Conservation (phyloP, 2,888 invertebrate species). For the Euzophera pinguis region DNA sequence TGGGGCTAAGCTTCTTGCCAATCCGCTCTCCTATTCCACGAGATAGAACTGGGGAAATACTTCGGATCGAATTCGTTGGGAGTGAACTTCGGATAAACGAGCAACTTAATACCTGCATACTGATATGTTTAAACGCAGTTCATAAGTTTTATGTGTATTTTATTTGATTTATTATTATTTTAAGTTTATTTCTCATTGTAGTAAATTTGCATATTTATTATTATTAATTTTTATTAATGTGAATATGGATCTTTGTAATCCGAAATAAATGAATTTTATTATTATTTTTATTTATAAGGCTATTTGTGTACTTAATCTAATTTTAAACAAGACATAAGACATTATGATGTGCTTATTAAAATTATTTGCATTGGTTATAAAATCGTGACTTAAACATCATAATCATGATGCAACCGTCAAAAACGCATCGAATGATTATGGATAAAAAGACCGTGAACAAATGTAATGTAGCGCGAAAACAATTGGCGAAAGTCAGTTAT, state of each 20-base stretch:
- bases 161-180: too few species aligned
- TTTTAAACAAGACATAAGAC: conserved; percentile 2
- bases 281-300: too few species aligned
- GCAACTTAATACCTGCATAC: conserved; percentile 52
- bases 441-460: conserved; percentile 56
- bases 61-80: conserved; percentile 56
- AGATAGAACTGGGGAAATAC: conserved; percentile 42
- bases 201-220: too few species aligned
- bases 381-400: conserved; percentile 23
- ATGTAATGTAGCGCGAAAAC: conserved; percentile 75
- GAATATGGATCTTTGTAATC: too few species aligned
- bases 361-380: not conserved
- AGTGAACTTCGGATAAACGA: conserved; percentile 51
- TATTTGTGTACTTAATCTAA: too few species aligned
- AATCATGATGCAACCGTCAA: conserved; percentile 47
- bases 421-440: conserved; percentile 50
- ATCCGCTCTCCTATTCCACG: conserved; percentile 67
- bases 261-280: too few species aligned
- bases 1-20: conserved; percentile 64
- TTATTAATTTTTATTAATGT: too few species aligned
- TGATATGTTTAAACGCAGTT: conserved; percentile 61
- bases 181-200: too few species aligned
- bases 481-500: conserved; percentile 76
- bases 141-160: conserved; percentile 41
- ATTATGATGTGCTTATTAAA: not conserved